A percentile compares a stretch with the other conserved stretches of the same genome.
Evolutionary conservation across 2,888 invertebrate genomes (phyloP).

Genomic region (Labia minor): DNA sequence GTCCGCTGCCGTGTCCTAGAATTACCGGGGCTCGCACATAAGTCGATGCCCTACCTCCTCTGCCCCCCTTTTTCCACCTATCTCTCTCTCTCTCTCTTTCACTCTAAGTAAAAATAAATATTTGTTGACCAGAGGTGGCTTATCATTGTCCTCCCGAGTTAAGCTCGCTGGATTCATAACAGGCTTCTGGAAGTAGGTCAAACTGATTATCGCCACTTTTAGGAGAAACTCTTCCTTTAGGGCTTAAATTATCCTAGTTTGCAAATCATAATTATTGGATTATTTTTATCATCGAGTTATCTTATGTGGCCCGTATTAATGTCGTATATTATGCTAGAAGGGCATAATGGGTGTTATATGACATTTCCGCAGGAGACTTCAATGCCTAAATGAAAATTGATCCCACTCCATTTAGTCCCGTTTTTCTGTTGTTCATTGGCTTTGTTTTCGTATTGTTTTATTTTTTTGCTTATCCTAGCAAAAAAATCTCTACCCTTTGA

Average conservation of each 20-base stretch:
- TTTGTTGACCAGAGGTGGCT: background rate
- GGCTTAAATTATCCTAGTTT: constrained; percentile 7
- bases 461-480: background rate
- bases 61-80: too few relatives aligned
- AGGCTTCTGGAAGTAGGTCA: background rate
- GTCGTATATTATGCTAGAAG: background rate
- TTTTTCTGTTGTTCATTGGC: background rate
- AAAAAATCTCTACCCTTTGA: too few relatives aligned
- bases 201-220: background rate
- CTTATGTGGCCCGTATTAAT: background rate
- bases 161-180: background rate
- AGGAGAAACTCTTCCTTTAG: constrained; percentile 8
- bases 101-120: background rate
- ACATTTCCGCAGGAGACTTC: background rate
- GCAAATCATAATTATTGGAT: background rate
- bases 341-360: background rate
- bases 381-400: background rate
- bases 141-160: background rate
- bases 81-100: too few relatives aligned
- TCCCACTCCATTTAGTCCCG: too few relatives aligned
- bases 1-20: background rate
- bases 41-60: background rate
- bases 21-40: background rate
- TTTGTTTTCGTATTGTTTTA: background rate
- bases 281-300: background rate